A percentile compares a stretch with the other conserved stretches of the same genome.
These are phyloP conservation scores for Sanderia malayensis DNA, from an alignment of 30 jellyfish, hydroid and myxozoan species.

Conservation along the genomic window DNA sequence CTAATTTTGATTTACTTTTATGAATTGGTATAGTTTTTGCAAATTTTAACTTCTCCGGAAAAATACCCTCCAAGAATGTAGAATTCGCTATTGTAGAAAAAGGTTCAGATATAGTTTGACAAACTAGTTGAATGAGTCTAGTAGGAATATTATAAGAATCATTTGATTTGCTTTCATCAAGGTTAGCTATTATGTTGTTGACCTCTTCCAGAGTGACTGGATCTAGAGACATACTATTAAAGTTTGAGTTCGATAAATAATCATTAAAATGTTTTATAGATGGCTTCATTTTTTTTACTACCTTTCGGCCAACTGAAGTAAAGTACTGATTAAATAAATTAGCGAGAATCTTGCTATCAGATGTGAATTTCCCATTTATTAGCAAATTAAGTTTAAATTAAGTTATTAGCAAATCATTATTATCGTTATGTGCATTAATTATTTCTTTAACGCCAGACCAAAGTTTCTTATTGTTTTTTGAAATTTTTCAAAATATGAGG, in stretches of 20 bases:
- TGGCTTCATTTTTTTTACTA: constrained; percentile 14
- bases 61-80: constrained; percentile 30
- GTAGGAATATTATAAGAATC: constrained; percentile 22
- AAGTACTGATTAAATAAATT: constrained; percentile 5
- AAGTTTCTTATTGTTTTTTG: neutral
- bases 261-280: constrained; percentile 1
- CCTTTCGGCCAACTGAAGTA: constrained; percentile 13
- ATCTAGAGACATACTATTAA: constrained; percentile 3
- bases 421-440: neutral
- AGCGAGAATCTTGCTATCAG: constrained; percentile 14
- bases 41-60: constrained; percentile 18
- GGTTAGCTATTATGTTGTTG: constrained; percentile 13
- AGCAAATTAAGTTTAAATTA: neutral
- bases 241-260: neutral
- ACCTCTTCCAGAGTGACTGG: constrained; percentile 32
- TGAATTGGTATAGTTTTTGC: neutral
- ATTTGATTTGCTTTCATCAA: constrained; percentile 20
- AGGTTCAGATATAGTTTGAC: constrained; percentile 22
- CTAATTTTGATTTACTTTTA: constrained; percentile 34
- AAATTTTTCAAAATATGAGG: constrained; percentile 7
- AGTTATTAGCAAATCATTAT: too few species aligned
- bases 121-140: constrained; percentile 5
- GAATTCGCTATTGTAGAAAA: constrained; percentile 25
- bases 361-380: constrained; percentile 11
- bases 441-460: constrained; percentile 22